Base-by-base conservation (phyloP, 2,888 invertebrate species). In the Drosophila villosipedis region DNA sequence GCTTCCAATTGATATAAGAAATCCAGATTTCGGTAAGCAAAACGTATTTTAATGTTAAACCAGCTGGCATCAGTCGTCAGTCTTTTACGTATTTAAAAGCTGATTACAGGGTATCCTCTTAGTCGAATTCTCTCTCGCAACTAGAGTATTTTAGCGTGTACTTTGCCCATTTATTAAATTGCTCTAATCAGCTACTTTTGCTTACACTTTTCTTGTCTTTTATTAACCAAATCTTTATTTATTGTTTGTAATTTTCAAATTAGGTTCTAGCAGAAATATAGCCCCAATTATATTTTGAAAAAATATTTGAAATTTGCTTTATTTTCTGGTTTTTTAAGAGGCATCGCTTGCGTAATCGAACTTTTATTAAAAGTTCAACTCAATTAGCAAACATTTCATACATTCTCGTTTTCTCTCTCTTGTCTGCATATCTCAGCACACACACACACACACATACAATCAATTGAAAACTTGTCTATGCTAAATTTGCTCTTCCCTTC, bases 381-480 rank as follows among this genome's bases (percentile, higher is more conserved):
- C 55, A 73, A 64, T 71, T 71, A 73, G 65, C 50, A 59, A 43
- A 28, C 41, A 52, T 66, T 39, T 49, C 37, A 12, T 37, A 22
- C 28, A 37, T 47, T 50, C 10, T 16, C 30, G 6, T 41, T 12
- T n/a, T 37, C 41, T 31, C 50, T 28, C 28, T 39, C 54, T 55
- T n/a, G 25, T 47, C 43, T 52, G 55, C 35, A 43, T 33, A 66
- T 16, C 25, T 53, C 25, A 59, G 57, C 37, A 10, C 62, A 33
- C 33, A 41, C 28, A 31, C 37, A 35, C n/a, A 30, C 22, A 19
- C 10, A 39, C 25, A 30, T 7, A 28, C 30, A 63, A 43, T 61
- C 60, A 63, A 73, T 64, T 55, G 22, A 50, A 64, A 71, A 61
- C 62, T 62, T 68, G 60, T 77, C 73, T 69, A 61, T 78, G 78